A percentile compares a stretch with the other conserved stretches of the same genome.
phyloP scores from a whole-genome alignment of 2,113 vertebrate genomes.

The Plotosus lineatus region DNA sequence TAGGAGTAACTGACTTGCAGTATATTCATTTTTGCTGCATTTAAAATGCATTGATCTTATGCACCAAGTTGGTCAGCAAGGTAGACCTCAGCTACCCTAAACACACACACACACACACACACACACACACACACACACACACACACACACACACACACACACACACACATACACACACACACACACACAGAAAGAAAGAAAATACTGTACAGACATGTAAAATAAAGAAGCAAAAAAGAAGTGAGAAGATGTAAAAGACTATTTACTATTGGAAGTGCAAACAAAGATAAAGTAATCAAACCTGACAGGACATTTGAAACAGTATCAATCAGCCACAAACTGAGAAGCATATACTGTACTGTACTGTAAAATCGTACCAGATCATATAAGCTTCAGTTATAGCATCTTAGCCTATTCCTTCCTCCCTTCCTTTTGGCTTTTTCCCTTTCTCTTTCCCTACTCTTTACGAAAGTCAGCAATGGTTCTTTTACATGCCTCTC shows the following conservation, averaged over 20 bases:
- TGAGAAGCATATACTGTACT: neutral
- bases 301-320: neutral
- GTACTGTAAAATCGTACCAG: neutral
- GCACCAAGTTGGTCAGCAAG: neutral
- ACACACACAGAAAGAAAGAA: neutral
- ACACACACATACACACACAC: too few relatives aligned
- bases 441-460: too few relatives aligned
- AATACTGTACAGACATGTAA: neutral
- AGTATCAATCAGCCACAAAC: neutral
- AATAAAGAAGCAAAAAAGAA: neutral
- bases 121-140: too few relatives aligned
- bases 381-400: neutral
- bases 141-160: too few relatives aligned
- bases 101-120: too few relatives aligned
- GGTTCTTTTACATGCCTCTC: too few relatives aligned
- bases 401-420: too few relatives aligned
- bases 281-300: neutral
- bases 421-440: too few relatives aligned
- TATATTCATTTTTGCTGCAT: neutral
- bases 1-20: neutral
- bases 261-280: neutral
- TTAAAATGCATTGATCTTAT: neutral
- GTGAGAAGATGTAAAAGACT: neutral
- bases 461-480: too few relatives aligned
- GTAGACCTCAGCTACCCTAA: too few relatives aligned